Conservation (phyloP, 1,140 invertebrate genomes). For the Brachionus calyciflorus region DNA sequence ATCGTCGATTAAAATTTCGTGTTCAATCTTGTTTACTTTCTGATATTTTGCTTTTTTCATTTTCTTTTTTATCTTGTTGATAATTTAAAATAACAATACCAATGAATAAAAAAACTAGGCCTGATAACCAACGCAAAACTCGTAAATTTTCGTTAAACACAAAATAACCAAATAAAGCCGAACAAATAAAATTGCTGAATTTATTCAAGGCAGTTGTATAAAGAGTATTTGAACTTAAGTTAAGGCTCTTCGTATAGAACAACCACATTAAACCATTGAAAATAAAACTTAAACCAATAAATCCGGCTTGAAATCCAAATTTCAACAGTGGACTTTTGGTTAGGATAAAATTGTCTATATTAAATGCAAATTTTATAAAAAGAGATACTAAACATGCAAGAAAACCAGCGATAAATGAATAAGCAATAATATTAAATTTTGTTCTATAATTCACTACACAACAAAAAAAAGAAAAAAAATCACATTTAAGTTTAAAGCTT, state of each 20-base stretch:
- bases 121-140: not conserved
- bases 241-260: constrained; percentile 34
- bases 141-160: constrained; percentile 16
- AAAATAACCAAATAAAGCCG: constrained; percentile 37
- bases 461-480: not conserved
- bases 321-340: not conserved
- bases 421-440: not conserved
- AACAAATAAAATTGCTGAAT: constrained; percentile 43
- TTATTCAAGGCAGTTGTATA: constrained; percentile 34
- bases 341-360: not conserved
- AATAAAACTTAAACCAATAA: not conserved
- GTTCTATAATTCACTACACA: not conserved
- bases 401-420: constrained; percentile 29
- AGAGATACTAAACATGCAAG: constrained; percentile 35
- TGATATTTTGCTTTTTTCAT: constrained; percentile 24
- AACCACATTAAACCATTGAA: constrained; percentile 41
- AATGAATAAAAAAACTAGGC: not conserved
- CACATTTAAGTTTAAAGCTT: not conserved
- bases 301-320: not conserved
- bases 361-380: constrained; percentile 44
- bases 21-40: constrained; percentile 31
- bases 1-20: not conserved
- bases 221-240: not conserved
- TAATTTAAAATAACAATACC: constrained; percentile 17
- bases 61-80: not conserved